A percentile compares a stretch with the other conserved stretches of the same genome.
Conservation (phyloP, 2,113 vertebrate genomes). For the Peromyscus polionotus region DNA sequence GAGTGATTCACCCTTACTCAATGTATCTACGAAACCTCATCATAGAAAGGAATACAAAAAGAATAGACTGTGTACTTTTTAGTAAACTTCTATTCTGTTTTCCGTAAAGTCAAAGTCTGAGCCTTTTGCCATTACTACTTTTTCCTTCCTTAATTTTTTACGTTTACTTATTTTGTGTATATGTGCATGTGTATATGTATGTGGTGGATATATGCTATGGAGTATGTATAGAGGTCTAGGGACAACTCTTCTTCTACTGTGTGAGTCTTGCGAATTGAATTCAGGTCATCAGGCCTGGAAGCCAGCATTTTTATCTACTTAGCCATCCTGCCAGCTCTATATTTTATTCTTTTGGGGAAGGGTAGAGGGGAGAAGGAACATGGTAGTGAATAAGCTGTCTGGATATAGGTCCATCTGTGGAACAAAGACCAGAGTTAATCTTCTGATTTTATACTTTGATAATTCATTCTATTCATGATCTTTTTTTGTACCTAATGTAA, state of each 20-base stretch:
- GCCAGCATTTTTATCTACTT: background rate
- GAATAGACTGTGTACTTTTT: background rate
- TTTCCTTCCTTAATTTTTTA: background rate
- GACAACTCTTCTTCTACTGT: background rate
- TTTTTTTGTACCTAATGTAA: constrained; percentile 3
- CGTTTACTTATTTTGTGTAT: background rate
- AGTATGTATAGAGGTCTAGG: background rate
- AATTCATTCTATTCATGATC: background rate
- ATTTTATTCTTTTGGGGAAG: background rate
- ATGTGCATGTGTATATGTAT: background rate
- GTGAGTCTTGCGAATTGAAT: background rate
- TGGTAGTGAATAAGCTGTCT: background rate
- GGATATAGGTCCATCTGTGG: background rate
- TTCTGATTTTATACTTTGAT: background rate
- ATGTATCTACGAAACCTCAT: too few relatives aligned
- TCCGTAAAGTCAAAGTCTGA: background rate
- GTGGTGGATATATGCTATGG: background rate
- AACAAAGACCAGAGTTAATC: background rate
- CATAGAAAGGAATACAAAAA: background rate
- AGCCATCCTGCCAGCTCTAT: background rate
- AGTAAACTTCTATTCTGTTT: background rate
- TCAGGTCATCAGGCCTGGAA: background rate
- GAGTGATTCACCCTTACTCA: background rate
- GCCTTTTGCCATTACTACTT: background rate
- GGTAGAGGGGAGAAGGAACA: background rate